phyloP scores from a whole-genome alignment of 2,888 invertebrate genomes.

The Camponotus fellah region DNA sequence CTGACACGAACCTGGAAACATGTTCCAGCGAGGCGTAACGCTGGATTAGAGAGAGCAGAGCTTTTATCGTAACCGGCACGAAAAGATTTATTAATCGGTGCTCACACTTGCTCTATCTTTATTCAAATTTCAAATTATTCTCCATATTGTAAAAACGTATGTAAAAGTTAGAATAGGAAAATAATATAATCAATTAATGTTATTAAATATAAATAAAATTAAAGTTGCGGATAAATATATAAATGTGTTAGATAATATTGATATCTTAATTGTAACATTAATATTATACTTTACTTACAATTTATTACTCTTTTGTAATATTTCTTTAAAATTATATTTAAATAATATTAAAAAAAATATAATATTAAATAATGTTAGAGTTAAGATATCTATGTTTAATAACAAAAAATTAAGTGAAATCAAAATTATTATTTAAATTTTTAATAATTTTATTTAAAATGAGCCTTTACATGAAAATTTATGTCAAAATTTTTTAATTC shows the following conservation, averaged over 20 bases:
- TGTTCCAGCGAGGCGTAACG: constrained; percentile 34
- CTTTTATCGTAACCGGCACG: constrained; percentile 46
- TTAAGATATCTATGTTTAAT: background rate
- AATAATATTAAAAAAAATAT: too few relatives aligned
- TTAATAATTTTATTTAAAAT: background rate
- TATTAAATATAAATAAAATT: background rate
- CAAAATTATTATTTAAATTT: background rate
- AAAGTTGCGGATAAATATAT: background rate
- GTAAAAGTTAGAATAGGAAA: background rate
- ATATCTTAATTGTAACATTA: too few relatives aligned
- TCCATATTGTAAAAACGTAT: background rate
- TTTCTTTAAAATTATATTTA: too few relatives aligned
- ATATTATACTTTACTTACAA: too few relatives aligned
- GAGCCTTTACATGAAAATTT: background rate
- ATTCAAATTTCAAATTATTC: background rate
- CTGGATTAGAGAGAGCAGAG: constrained; percentile 39
- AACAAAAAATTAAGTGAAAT: background rate
- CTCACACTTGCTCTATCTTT: constrained; percentile 33
- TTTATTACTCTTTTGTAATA: too few relatives aligned
- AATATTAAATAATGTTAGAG: background rate
- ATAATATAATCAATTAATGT: background rate
- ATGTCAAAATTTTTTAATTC: background rate
- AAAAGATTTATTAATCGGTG: constrained; percentile 54
- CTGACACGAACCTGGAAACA: constrained; percentile 35
- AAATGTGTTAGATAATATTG: background rate